These are phyloP conservation scores for Tipula confusa DNA, from an alignment of 2,888 invertebrate species.

Conservation along the genomic window DNA sequence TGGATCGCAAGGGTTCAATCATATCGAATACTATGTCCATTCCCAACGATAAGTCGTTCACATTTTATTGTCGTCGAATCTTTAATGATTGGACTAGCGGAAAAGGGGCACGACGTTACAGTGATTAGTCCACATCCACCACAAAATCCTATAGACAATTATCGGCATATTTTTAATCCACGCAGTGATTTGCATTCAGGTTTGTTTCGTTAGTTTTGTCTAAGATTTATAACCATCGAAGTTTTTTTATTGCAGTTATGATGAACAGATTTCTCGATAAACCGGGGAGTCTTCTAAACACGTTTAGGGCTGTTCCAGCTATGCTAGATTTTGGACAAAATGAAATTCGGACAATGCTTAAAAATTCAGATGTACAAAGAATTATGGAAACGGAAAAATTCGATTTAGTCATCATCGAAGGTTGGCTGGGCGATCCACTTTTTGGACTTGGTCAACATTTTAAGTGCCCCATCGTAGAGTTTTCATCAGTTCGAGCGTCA, in stretches of 20 bases:
- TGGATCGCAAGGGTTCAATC: not conserved
- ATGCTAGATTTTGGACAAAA: not conserved
- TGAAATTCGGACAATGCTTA: not conserved
- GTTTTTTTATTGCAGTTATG: not conserved
- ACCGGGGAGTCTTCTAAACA: not conserved
- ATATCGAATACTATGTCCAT: not conserved
- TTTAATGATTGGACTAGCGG: not conserved
- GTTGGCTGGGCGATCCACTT: slow-evolving; percentile 28
- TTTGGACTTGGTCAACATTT: not conserved
- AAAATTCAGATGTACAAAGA: slow-evolving; percentile 27
- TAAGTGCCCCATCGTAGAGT: not conserved
- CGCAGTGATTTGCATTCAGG: not conserved
- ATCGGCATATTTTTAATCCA: not conserved
- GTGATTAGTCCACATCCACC: slow-evolving; percentile 15
- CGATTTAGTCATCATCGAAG: slow-evolving; percentile 32
- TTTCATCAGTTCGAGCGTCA: not conserved
- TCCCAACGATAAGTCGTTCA: slow-evolving; percentile 13
- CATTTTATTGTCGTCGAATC: not conserved
- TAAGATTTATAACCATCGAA: not conserved
- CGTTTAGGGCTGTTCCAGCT: not conserved
- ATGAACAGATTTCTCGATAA: not conserved
- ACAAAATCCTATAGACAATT: not conserved
- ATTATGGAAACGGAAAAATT: slow-evolving; percentile 32
- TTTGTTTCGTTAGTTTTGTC: not conserved
- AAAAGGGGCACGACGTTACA: not conserved